Evolutionary conservation across 2,113 vertebrate genomes (phyloP).

Genomic region (Gallinago jamesoni): DNA sequence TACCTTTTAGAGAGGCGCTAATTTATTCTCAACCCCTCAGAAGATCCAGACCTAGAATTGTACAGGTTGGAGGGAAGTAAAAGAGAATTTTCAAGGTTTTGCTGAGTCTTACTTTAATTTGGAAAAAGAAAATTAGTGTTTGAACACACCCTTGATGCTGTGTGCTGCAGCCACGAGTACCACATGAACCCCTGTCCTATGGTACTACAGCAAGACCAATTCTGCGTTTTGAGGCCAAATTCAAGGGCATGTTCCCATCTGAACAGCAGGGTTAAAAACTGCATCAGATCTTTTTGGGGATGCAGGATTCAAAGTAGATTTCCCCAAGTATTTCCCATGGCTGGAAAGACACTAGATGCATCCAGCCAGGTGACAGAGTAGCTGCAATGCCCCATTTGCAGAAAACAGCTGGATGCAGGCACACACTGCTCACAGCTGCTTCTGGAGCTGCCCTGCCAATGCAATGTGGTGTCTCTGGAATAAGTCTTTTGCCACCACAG

Average conservation of each 20-base stretch:
- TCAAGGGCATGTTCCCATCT: not conserved
- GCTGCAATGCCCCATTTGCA: not conserved
- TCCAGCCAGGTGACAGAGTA: accelerated
- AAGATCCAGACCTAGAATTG: not conserved
- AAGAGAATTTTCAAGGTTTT: not conserved
- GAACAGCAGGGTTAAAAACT: not conserved
- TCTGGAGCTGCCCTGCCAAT: not conserved
- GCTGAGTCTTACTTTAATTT: not conserved
- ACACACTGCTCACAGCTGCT: not conserved
- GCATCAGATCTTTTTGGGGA: too few relatives aligned
- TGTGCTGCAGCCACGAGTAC: not conserved
- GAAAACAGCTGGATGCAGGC: not conserved
- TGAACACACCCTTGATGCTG: not conserved
- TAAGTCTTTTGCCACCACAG: not conserved
- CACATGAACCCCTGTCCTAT: not conserved
- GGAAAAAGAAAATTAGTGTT: not conserved
- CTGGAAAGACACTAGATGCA: not conserved
- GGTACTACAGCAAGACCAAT: not conserved
- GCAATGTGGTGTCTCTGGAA: not conserved
- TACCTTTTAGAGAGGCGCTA: not conserved
- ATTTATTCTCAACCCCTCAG: not conserved
- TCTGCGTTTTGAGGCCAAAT: not conserved
- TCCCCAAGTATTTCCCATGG: not conserved
- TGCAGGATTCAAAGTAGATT: not conserved
- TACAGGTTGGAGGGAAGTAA: not conserved